A percentile compares a stretch with the other conserved stretches of the same genome.
phyloP scores from a whole-genome alignment of 2,888 invertebrate genomes.

The Drosophila mercatorum region DNA sequence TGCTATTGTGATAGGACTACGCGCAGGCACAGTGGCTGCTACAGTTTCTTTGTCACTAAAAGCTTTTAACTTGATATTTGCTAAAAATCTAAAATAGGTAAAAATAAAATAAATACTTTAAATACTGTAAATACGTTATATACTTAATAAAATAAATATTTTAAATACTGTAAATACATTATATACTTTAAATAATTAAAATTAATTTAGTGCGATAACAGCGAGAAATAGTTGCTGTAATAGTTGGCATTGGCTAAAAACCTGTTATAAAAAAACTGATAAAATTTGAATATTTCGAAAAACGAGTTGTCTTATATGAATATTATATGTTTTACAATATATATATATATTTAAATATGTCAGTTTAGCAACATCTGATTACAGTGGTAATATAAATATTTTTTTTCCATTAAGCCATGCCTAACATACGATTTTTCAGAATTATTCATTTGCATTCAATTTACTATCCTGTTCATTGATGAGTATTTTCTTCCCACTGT shows the following conservation, averaged over 20 bases:
- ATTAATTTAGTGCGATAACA: background rate
- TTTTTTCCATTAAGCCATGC: background rate
- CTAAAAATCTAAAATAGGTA: too few species aligned
- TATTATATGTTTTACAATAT: background rate
- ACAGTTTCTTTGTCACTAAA: background rate
- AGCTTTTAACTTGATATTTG: background rate
- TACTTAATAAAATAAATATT: too few species aligned
- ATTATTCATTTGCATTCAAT: background rate
- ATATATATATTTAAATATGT: too few species aligned
- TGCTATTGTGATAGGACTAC: slow-evolving; percentile 7
- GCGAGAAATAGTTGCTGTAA: background rate
- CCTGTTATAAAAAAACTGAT: background rate
- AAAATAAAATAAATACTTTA: too few species aligned
- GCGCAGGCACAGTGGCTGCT: slow-evolving; percentile 24
- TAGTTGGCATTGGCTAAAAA: background rate
- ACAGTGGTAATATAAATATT: too few species aligned
- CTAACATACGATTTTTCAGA: too few species aligned
- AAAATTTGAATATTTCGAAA: background rate
- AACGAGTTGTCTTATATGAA: background rate
- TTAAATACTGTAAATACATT: too few species aligned
- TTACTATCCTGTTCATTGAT: background rate
- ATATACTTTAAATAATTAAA: too few species aligned
- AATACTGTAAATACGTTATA: too few species aligned
- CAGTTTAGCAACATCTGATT: too few species aligned
- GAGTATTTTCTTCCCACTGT: slow-evolving; percentile 19